These are phyloP conservation scores for Beris morrisii DNA, from an alignment of 2,888 invertebrate species.

Conservation along the genomic window DNA sequence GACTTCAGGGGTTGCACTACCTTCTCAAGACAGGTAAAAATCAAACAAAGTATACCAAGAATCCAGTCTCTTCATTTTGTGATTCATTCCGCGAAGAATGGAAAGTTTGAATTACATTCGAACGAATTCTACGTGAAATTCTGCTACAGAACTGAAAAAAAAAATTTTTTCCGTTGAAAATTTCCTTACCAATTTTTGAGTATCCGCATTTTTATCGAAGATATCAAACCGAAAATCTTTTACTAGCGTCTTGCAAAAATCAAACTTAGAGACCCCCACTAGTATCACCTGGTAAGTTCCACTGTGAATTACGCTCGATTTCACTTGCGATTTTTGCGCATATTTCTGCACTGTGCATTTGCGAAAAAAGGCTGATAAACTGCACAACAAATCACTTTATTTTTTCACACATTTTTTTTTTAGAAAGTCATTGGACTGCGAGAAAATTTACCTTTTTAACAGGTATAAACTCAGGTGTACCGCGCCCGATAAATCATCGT, in stretches of 20 bases:
- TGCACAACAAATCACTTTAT: no score
- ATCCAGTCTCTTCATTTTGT: no score
- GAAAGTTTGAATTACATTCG: neutral
- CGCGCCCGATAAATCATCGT: no score
- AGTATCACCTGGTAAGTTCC: neutral
- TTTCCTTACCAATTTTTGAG: slow-evolving; percentile 50
- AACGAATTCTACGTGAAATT: neutral
- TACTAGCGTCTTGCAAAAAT: neutral
- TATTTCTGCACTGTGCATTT: no score
- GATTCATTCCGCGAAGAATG: no score
- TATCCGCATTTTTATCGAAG: slow-evolving; percentile 47
- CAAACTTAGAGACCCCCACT: no score
- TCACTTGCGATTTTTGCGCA: slow-evolving; percentile 25
- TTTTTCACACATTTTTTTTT: slow-evolving; percentile 15
- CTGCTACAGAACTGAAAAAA: neutral
- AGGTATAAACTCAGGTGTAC: no score
- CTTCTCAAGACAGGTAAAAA: no score
- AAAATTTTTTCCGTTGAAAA: neutral
- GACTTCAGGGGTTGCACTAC: no score
- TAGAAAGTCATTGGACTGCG: slow-evolving; percentile 25
- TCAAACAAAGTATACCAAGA: no score
- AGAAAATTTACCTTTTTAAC: neutral
- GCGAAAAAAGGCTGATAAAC: no score
- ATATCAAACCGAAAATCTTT: slow-evolving; percentile 16
- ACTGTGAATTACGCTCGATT: slow-evolving; percentile 13